A percentile compares a stretch with the other conserved stretches of the same genome.
phyloP scores from a whole-genome alignment of 2,888 invertebrate species.

The Clunio marinus region DNA sequence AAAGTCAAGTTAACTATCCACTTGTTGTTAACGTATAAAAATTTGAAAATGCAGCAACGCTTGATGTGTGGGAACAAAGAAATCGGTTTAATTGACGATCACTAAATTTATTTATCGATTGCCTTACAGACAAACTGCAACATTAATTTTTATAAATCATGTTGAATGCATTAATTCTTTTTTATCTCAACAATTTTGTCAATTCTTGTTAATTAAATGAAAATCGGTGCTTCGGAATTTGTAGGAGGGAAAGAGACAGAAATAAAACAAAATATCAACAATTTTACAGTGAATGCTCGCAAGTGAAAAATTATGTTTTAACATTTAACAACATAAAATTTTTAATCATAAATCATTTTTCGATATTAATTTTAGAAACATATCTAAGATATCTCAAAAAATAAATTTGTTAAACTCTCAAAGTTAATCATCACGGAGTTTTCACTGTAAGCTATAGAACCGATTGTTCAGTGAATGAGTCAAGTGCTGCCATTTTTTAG shows the following conservation, averaged over 20 bases:
- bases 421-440: not conserved
- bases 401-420: no score
- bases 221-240: not conserved
- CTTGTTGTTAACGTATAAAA: no score
- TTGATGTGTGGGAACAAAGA: no score
- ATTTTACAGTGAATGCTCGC: not conserved
- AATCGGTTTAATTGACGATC: no score
- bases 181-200: no score
- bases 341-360: not conserved
- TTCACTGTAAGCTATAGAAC: constrained; percentile 13
- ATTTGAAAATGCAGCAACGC: no score
- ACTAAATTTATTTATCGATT: no score
- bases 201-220: no score
- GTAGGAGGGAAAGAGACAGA: constrained; percentile 9
- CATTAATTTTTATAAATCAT: no score
- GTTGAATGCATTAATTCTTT: no score
- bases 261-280: constrained; percentile 16
- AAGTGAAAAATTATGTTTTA: not conserved
- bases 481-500: constrained; percentile 37
- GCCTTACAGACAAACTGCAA: no score
- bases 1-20: not conserved
- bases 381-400: no score
- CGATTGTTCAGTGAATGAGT: constrained; percentile 26
- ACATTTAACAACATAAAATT: not conserved
- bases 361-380: not conserved